Conservation (phyloP, 2,797 vertebrate genomes). For the Pipistrellus nathusii region DNA sequence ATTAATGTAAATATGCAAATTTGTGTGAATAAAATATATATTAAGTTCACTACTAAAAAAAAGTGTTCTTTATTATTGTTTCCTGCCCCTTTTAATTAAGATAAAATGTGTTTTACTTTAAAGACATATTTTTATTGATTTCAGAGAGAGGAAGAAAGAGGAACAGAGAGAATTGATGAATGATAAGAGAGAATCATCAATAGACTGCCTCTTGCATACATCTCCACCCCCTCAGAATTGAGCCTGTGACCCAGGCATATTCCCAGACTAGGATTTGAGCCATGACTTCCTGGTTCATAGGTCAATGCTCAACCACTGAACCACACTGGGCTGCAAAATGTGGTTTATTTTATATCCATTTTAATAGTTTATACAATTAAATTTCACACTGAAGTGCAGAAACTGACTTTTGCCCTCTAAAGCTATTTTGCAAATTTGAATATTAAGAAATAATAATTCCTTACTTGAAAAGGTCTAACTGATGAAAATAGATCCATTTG, state of each 20-base stretch:
- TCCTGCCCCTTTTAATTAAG: not conserved
- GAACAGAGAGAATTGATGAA: too few species aligned
- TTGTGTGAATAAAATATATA: not conserved
- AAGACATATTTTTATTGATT: too few species aligned
- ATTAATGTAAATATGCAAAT: not conserved
- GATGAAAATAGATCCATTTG: not conserved
- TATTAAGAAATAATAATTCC: constrained; percentile 26
- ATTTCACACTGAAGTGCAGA: not conserved
- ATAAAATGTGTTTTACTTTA: not conserved
- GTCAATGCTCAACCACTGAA: too few species aligned
- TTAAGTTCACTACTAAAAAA: not conserved
- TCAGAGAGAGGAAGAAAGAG: too few species aligned
- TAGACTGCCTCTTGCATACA: too few species aligned
- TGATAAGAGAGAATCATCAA: too few species aligned
- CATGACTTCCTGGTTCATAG: too few species aligned
- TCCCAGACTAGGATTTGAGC: too few species aligned
- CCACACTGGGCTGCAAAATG: not conserved
- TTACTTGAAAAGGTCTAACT: constrained; percentile 16
- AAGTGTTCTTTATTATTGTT: not conserved
- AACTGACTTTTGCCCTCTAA: not conserved
- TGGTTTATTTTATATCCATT: not conserved
- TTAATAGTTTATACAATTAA: not conserved
- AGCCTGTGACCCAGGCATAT: too few species aligned
- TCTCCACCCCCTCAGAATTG: too few species aligned
- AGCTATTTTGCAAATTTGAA: not conserved